Evolutionary conservation across 2,888 invertebrate species (phyloP), one percentile per base, ranked within the genome.

Genomic region (Lasioglossum malachurum): DNA sequence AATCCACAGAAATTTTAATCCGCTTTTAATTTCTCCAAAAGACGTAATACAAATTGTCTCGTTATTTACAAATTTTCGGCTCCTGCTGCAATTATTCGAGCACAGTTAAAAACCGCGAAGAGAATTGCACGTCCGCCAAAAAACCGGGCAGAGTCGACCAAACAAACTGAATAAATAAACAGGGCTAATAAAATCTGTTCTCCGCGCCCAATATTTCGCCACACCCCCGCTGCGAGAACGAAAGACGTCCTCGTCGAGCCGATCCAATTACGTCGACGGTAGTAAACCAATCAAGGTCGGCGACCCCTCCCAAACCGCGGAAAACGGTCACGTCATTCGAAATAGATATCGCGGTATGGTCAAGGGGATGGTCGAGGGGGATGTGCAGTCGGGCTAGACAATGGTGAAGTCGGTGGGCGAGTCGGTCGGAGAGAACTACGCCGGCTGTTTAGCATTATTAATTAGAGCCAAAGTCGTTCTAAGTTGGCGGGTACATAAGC

Each of bases 401-500:
- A 19, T 44, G 31, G 49, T 5, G 2, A 53, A 53, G 23, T 38
- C 27, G 53, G 46, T 0, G 38, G 46, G 67, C 53, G 57, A 49
- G 49, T 64, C n/a, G 53, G 27, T n/a, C 10, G 53, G 53, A 38
- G 60, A 27, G 19, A 78, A 31, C 67, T 23, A 41, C 12, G 80
- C 87, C 85, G 88, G 78, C 93, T 92, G 93, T 94, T 95, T 94
- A 94, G 93, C 93, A 94, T 95, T 95, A 95, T 95, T 95, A 95
- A 95, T 95, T 94, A 95, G 94, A 93, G 91, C 93, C 93, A 93
- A 94, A 95, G 95, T 94, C 93, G 91, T 93, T 93, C 94, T 94
- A 94, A 94, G 94, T 95, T 95, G 93, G 92, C 93, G 92, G 93
- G 94, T 94, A 94, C 94, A 94, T 94, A 94, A 94, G 94, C 93